Conservation (phyloP, 2,797 vertebrate species). For the Chanos chanos region DNA sequence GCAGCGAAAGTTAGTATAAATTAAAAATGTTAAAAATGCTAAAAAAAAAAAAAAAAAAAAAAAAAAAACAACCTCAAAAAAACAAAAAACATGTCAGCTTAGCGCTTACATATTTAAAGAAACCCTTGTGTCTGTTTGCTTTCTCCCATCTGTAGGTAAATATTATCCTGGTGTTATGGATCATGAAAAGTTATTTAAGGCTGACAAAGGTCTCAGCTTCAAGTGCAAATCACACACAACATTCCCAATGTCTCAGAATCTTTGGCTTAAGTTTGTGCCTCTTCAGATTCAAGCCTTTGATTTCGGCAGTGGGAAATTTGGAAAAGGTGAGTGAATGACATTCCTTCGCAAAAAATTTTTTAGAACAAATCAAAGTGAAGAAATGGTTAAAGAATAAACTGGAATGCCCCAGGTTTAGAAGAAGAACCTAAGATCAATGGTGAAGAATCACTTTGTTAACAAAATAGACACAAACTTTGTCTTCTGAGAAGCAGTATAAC, state of each 20-base stretch:
- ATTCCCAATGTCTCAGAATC: slow-evolving; percentile 57
- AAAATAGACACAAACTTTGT: too few species aligned
- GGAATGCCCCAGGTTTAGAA: too few species aligned
- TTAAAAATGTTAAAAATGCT: not conserved
- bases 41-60: not conserved
- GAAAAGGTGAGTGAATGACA: slow-evolving; percentile 69
- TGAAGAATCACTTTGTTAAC: too few species aligned
- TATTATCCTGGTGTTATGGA: slow-evolving; percentile 57
- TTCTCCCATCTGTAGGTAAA: slow-evolving; percentile 59
- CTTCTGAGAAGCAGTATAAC: too few species aligned
- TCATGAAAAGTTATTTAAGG: slow-evolving; percentile 63
- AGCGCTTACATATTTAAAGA: too few species aligned
- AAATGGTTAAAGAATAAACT: too few species aligned
- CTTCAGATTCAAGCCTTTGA: slow-evolving; percentile 83
- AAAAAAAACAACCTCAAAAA: not conserved
- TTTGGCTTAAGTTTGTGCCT: slow-evolving; percentile 70
- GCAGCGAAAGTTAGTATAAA: slow-evolving; percentile 50
- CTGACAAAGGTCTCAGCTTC: slow-evolving; percentile 69
- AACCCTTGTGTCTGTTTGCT: too few species aligned
- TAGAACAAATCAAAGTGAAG: too few species aligned
- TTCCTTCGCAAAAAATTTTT: too few species aligned
- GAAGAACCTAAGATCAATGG: too few species aligned
- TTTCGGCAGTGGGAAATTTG: slow-evolving; percentile 63
- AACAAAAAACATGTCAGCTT: too few species aligned
- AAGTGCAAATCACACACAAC: slow-evolving; percentile 72